Evolutionary conservation across 2,888 invertebrate species (phyloP).

Genomic region (Lepeophtheirus nordmannii): DNA sequence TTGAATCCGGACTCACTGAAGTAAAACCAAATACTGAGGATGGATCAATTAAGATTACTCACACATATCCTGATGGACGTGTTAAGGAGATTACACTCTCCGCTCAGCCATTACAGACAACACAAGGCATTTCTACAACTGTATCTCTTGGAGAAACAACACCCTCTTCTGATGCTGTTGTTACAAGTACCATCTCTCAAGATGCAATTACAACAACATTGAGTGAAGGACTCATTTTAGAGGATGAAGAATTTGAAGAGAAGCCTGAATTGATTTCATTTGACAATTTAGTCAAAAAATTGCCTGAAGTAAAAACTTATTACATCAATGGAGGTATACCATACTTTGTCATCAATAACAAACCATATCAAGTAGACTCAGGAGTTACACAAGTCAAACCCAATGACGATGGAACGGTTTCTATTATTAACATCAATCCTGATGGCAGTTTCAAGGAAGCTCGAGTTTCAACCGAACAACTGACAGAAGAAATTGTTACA

Average conservation of each 20-base stretch:
- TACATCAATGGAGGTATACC: not conserved
- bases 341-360: not conserved
- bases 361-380: not conserved
- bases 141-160: not conserved
- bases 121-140: not conserved
- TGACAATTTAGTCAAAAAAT: not conserved
- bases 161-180: not conserved
- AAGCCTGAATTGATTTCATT: not conserved
- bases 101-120: not conserved
- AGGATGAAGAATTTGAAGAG: no score
- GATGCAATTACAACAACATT: not conserved
- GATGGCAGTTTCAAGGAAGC: not conserved
- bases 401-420: not conserved
- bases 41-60: not conserved
- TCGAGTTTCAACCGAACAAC: not conserved
- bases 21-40: not conserved
- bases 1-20: not conserved
- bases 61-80: not conserved
- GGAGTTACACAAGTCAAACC: conserved; percentile 2
- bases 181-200: not conserved
- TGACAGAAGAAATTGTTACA: not conserved
- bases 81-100: not conserved
- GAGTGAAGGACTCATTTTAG: not conserved
- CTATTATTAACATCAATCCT: not conserved
- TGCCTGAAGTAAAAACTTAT: not conserved